phyloP scores from a whole-genome alignment of 2,797 vertebrate species.

The Acomys russatus region DNA sequence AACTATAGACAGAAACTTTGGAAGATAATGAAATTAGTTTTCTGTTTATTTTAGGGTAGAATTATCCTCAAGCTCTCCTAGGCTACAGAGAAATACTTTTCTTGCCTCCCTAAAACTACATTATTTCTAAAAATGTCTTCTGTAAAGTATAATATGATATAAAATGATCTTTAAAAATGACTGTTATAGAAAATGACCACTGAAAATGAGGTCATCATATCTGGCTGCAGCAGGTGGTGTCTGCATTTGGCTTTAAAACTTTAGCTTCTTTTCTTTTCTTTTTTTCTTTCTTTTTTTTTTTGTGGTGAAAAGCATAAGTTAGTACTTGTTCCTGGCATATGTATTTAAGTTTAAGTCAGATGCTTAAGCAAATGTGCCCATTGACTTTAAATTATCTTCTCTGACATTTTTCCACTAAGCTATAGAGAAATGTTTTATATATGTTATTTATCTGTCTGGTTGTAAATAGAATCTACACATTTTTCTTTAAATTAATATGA shows the following conservation, averaged over 20 bases:
- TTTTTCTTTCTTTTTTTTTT: not conserved
- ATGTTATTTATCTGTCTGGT: not conserved
- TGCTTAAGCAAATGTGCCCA: not conserved
- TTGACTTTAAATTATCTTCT: constrained; percentile 4
- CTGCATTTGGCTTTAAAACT: not conserved
- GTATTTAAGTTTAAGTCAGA: constrained; percentile 10
- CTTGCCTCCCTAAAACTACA: not conserved
- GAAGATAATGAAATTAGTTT: constrained; percentile 54
- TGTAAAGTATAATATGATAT: constrained; percentile 2
- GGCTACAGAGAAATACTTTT: not conserved
- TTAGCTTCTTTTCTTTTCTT: constrained; percentile 19
- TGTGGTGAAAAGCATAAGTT: constrained; percentile 9
- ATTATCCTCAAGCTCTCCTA: not conserved
- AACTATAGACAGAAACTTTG: not conserved
- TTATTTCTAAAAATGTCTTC: constrained; percentile 40
- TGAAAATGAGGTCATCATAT: constrained; percentile 27
- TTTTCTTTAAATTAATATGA: constrained; percentile 17
- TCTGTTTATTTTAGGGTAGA: not conserved
- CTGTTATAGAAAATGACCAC: constrained; percentile 56
- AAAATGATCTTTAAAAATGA: constrained; percentile 25
- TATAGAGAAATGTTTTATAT: constrained; percentile 11
- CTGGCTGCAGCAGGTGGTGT: not conserved
- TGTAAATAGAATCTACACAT: not conserved
- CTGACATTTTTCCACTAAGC: not conserved
- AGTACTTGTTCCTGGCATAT: not conserved